phyloP scores from a whole-genome alignment of 2,797 vertebrate genomes.

The Sebastes minor region DNA sequence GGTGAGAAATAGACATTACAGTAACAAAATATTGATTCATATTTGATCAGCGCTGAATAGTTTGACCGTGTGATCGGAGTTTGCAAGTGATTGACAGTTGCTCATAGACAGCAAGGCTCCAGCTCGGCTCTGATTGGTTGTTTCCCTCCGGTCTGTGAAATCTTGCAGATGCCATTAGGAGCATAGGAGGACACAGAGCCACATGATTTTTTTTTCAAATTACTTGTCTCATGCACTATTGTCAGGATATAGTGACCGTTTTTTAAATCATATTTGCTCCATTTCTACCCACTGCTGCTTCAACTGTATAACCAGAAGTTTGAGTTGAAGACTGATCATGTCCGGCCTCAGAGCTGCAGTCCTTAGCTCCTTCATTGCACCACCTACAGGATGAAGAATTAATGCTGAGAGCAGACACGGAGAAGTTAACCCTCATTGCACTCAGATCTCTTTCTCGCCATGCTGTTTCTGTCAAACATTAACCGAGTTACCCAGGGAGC shows the following conservation, averaged over 20 bases:
- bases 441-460: background rate
- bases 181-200: too few relatives aligned
- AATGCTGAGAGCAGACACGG: background rate
- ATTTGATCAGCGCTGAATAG: too few relatives aligned
- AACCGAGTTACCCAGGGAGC: slow-evolving; percentile 21
- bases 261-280: too few relatives aligned
- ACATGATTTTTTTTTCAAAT: too few relatives aligned
- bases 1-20: too few relatives aligned
- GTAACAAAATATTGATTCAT: background rate
- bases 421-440: slow-evolving; percentile 27
- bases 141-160: too few relatives aligned
- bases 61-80: accelerated
- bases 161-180: too few relatives aligned
- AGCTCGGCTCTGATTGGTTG: accelerated
- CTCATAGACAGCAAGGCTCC: too few relatives aligned
- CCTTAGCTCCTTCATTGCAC: slow-evolving; percentile 66
- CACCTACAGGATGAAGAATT: slow-evolving; percentile 83
- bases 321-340: background rate
- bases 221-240: too few relatives aligned
- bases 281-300: background rate
- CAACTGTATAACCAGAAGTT: background rate
- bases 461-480: slow-evolving; percentile 48
- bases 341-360: slow-evolving; percentile 7
- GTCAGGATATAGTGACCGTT: too few relatives aligned
- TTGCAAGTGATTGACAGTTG: accelerated